Evolutionary conservation across 37 sponge, comb jelly and placozoan genomes (phyloP).

Genomic region (Halichondria panicea): DNA sequence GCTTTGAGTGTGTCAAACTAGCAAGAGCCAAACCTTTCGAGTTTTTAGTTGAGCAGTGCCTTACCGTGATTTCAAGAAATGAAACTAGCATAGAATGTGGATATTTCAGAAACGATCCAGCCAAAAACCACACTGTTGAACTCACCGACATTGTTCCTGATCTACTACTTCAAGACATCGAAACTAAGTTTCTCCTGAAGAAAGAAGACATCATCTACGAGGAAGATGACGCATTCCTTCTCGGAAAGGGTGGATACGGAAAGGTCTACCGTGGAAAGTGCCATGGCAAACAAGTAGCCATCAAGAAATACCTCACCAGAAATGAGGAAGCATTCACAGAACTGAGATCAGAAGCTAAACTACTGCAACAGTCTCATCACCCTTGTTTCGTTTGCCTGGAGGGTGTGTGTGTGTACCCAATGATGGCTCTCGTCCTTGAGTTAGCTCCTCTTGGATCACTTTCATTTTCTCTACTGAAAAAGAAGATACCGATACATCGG

Average conservation of each 20-base stretch:
- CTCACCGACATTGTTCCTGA: constrained; percentile 79
- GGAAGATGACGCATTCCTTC: constrained; percentile 33
- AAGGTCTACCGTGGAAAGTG: constrained; percentile 66
- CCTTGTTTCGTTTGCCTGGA: constrained; percentile 80
- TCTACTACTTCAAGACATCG: constrained; percentile 66
- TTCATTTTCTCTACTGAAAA: constrained; percentile 39
- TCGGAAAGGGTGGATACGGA: constrained; percentile 73
- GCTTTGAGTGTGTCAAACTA: constrained; percentile 48
- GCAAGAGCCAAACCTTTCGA: constrained; percentile 17
- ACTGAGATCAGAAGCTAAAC: constrained; percentile 61
- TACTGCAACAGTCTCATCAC: constrained; percentile 65
- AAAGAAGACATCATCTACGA: constrained; percentile 40
- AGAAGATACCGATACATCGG: constrained; percentile 50
- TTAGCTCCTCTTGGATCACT: constrained; percentile 81
- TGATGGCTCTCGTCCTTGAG: constrained; percentile 77
- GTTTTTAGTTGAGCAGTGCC: constrained; percentile 23
- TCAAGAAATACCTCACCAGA: constrained; percentile 60
- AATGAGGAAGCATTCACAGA: constrained; percentile 48
- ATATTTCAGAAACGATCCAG: constrained; percentile 6
- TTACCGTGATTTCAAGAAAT: neutral
- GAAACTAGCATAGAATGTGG: constrained; percentile 21
- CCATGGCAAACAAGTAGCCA: constrained; percentile 63
- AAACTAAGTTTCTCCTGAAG: constrained; percentile 52
- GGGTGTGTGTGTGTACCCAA: constrained; percentile 69
- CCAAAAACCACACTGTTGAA: constrained; percentile 30